These are phyloP conservation scores for Upupa epops DNA, from an alignment of 2,113 vertebrate species.

Conservation along the genomic window DNA sequence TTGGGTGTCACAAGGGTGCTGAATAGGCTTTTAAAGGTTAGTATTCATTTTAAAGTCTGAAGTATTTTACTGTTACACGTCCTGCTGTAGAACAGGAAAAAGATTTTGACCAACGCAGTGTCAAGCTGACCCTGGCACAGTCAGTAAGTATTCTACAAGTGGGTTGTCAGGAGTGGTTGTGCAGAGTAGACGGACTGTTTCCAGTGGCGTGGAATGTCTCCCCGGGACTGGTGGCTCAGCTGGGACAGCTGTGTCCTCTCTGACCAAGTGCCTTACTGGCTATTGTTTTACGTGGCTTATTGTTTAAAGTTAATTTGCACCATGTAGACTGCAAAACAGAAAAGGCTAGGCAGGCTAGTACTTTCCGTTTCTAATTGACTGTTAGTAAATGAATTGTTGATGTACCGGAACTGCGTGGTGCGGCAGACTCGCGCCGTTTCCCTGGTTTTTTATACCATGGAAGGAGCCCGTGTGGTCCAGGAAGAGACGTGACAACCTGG, in stretches of 20 bases:
- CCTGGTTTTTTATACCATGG: not conserved
- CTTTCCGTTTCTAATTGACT: not conserved
- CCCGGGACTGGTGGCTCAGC: conserved; percentile 12
- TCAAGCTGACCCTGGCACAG: not conserved
- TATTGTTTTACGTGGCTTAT: conserved; percentile 42
- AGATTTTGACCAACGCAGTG: not conserved
- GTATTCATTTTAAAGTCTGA: not conserved
- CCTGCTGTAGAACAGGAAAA: not conserved
- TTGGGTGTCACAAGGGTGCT: conserved; percentile 20
- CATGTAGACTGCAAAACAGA: not conserved
- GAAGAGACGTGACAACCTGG: not conserved
- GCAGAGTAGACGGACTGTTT: not conserved
- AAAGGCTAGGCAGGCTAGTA: not conserved
- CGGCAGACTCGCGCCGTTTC: not conserved
- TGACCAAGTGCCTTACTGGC: conserved; percentile 81
- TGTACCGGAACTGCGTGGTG: not conserved
- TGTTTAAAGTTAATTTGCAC: conserved; percentile 50
- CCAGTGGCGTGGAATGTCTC: not conserved
- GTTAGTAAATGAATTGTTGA: not conserved
- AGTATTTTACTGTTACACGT: not conserved
- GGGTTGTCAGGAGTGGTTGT: not conserved
- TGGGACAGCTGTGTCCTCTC: conserved; percentile 47
- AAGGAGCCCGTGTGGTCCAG: not conserved
- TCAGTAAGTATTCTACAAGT: not conserved
- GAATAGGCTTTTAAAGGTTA: conserved; percentile 28